Conservation (phyloP, 2,113 vertebrate genomes). For the Euleptes europaea region DNA sequence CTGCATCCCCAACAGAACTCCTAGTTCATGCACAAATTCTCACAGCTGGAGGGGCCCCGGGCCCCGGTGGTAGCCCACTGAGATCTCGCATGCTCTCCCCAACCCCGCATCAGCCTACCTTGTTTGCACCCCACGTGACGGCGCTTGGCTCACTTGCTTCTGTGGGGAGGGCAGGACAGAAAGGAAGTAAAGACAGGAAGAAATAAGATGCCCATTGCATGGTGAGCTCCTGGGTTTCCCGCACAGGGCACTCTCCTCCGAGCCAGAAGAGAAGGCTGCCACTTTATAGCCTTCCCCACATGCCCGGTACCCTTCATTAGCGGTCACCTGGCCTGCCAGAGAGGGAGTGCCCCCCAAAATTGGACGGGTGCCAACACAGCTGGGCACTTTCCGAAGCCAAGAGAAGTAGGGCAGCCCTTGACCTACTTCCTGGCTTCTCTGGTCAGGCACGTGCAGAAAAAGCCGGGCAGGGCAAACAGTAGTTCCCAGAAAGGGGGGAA, state of each 20-base stretch:
- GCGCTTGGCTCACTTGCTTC: too few species aligned
- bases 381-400: neutral
- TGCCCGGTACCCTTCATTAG: neutral
- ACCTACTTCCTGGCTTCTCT: neutral
- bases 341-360: neutral
- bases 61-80: neutral
- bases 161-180: too few species aligned
- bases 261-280: too few species aligned
- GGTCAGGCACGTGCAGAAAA: neutral
- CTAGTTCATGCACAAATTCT: neutral
- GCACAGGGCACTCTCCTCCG: too few species aligned
- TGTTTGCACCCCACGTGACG: neutral
- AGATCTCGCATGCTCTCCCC: neutral
- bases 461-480: too few species aligned
- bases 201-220: neutral
- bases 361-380: neutral
- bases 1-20: neutral
- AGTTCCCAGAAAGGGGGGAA: neutral
- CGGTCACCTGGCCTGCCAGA: neutral
- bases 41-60: neutral
- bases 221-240: neutral
- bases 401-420: neutral
- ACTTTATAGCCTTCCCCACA: neutral
- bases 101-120: neutral
- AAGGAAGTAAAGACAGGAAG: too few species aligned